Evolutionary conservation across 2,888 invertebrate species (phyloP).

Genomic region (Dorcus parallelipipedus): DNA sequence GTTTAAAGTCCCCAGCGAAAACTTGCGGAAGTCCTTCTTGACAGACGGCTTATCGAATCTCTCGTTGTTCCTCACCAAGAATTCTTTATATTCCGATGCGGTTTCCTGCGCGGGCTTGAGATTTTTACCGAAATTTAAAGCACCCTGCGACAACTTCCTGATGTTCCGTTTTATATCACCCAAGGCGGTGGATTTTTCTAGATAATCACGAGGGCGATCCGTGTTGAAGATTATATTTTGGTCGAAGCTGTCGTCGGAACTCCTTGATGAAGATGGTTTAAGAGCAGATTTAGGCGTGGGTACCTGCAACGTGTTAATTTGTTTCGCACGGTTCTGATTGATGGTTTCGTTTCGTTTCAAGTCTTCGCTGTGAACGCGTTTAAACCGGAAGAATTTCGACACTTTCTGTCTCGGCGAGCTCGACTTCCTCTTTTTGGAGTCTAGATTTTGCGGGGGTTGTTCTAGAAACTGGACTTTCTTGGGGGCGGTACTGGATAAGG

Average conservation of each 20-base stretch:
- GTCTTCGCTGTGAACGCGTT: too few species aligned
- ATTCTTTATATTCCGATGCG: neutral
- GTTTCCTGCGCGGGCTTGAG: neutral
- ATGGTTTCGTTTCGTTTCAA: too few species aligned
- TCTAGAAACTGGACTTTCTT: conserved; percentile 17
- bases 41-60: neutral
- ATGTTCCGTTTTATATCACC: conserved; percentile 12
- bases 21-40: neutral
- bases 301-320: neutral
- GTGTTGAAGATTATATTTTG: too few species aligned
- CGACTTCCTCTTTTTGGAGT: conserved; percentile 2
- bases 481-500: conserved; percentile 7
- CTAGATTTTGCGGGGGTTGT: neutral
- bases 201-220: too few species aligned
- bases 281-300: neutral
- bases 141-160: conserved; percentile 15
- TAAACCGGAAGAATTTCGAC: conserved; percentile 10
- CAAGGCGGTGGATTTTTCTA: neutral
- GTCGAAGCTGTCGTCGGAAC: too few species aligned
- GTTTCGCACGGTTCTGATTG: too few species aligned
- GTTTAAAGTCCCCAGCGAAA: neutral
- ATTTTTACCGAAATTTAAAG: conserved; percentile 13
- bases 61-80: neutral
- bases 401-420: conserved; percentile 13
- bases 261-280: neutral